Conservation (phyloP, 23 tunicate genomes). For the Phallusia fumigata region DNA sequence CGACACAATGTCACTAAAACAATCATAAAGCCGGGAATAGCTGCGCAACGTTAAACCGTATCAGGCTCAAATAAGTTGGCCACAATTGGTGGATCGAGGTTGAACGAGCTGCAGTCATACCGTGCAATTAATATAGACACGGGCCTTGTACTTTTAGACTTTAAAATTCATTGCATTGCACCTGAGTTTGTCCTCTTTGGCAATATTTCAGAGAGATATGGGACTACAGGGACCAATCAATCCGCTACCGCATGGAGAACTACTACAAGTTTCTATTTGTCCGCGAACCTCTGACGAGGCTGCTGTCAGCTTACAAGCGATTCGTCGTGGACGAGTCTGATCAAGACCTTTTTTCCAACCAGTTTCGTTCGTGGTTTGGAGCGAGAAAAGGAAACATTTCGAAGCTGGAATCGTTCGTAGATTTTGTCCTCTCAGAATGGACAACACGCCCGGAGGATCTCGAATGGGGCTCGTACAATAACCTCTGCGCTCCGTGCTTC, state of each 20-base stretch:
- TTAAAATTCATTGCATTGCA: too few species aligned
- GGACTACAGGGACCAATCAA: not conserved
- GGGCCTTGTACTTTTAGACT: too few species aligned
- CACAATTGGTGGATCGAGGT: too few species aligned
- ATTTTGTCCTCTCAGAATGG: not conserved
- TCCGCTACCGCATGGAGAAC: not conserved
- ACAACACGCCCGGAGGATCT: not conserved
- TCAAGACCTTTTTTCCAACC: not conserved
- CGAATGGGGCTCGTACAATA: constrained; percentile 24
- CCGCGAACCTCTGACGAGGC: constrained; percentile 16
- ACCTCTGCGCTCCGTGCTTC: constrained; percentile 41
- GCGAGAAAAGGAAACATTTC: not conserved
- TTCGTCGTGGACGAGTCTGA: not conserved
- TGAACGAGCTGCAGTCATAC: too few species aligned
- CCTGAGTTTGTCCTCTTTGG: too few species aligned
- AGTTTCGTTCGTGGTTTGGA: not conserved
- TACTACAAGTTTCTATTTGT: constrained; percentile 24
- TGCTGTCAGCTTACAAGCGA: constrained; percentile 18
- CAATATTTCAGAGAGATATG: not conserved
- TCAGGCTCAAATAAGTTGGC: too few species aligned
- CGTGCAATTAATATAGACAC: too few species aligned
- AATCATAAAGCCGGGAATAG: too few species aligned
- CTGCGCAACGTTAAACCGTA: too few species aligned
- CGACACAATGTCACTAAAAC: too few species aligned
- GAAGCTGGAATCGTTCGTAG: not conserved